Conservation (phyloP, 2,113 vertebrate species). For the Ailurus styani region DNA sequence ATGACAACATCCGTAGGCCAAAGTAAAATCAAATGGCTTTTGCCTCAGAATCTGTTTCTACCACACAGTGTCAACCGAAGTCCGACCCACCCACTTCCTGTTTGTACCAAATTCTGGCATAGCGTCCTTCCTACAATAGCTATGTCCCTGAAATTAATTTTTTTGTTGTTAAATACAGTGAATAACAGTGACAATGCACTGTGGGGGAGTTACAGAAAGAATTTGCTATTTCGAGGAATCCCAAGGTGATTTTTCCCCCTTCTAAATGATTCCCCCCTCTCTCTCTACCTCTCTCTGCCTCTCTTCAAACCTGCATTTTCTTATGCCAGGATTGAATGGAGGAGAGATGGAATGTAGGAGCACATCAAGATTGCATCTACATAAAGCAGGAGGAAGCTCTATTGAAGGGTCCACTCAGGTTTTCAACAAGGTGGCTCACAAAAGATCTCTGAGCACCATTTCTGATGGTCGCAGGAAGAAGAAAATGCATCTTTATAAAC, state of each 20-base stretch:
- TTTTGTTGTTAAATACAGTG: background rate
- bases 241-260: background rate
- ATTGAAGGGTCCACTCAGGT: background rate
- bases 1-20: background rate
- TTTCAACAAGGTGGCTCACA: background rate
- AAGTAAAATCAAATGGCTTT: background rate
- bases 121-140: background rate
- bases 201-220: background rate
- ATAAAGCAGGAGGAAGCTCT: background rate
- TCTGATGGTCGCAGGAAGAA: background rate
- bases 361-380: background rate
- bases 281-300: background rate
- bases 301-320: background rate
- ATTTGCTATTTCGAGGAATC: constrained; percentile 2
- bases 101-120: background rate
- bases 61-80: background rate
- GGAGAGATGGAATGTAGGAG: background rate
- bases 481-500: background rate
- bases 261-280: background rate
- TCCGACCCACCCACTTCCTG: background rate
- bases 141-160: background rate
- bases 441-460: background rate
- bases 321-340: background rate
- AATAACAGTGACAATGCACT: background rate
- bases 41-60: background rate